Percentiles rank a stretch among this genome's conserved stretches.
Conservation (phyloP, 1,140 invertebrate genomes). For the Orius insidiosus region DNA sequence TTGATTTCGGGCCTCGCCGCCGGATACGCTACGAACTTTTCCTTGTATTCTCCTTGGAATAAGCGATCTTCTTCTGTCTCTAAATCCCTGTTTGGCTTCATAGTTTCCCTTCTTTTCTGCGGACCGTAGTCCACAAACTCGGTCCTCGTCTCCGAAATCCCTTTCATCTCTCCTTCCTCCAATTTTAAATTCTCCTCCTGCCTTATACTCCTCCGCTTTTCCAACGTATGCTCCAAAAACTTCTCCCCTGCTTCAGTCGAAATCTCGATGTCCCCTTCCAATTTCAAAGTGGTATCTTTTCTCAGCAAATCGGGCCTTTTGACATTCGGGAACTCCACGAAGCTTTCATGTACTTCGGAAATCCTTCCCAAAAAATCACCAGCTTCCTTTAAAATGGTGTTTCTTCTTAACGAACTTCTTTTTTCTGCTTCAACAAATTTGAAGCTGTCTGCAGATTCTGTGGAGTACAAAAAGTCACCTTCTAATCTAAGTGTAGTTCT, state of each 20-base stretch:
- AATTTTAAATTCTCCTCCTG: too few relatives aligned
- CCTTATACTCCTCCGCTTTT: too few relatives aligned
- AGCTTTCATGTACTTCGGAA: constrained; percentile 13
- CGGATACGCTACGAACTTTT: constrained; percentile 17
- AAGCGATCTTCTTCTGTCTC: constrained; percentile 18
- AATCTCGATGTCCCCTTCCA: constrained; percentile 17
- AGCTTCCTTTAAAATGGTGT: constrained; percentile 13
- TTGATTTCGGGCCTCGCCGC: constrained; percentile 13
- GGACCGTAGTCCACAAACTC: constrained; percentile 17
- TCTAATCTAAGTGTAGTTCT: constrained; percentile 7
- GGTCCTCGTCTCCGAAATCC: constrained; percentile 1
- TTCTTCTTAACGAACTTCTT: not conserved
- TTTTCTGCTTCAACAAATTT: constrained; percentile 3
- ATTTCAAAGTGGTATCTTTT: constrained; percentile 16
- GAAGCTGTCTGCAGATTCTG: constrained; percentile 11
- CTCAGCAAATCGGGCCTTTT: constrained; percentile 15
- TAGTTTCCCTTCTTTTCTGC: constrained; percentile 11
- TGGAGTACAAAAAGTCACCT: constrained; percentile 2
- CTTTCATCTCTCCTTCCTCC: too few relatives aligned
- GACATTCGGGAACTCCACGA: constrained; percentile 4
- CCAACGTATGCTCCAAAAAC: constrained; percentile 11
- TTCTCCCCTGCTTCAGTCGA: constrained; percentile 16
- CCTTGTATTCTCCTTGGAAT: constrained; percentile 14
- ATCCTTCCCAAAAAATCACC: constrained; percentile 14
- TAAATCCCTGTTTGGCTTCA: constrained; percentile 9